A percentile compares a stretch with the other conserved stretches of the same genome.
Conservation (phyloP, 2,113 vertebrate species). For the Cheilinus undulatus region DNA sequence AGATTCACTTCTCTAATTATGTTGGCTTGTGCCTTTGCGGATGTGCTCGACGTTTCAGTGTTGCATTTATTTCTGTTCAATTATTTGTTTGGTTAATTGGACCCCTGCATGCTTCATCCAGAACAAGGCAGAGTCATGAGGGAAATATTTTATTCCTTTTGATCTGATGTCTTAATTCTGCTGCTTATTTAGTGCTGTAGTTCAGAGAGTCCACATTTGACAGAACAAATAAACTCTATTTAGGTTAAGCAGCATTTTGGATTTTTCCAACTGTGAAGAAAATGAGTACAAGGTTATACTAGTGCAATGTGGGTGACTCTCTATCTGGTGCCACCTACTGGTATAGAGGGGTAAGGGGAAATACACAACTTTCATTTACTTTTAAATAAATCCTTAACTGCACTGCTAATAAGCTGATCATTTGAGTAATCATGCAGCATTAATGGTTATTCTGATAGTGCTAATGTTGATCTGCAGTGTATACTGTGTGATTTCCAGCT, state of each 20-base stretch:
- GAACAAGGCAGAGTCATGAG: conserved; percentile 72
- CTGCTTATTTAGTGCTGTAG: conserved; percentile 70
- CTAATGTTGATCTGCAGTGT: background rate
- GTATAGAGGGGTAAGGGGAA: conserved; percentile 10
- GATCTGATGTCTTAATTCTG: conserved; percentile 79
- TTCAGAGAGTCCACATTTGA: conserved; percentile 75
- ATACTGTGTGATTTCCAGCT: background rate
- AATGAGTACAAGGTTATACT: conserved; percentile 65
- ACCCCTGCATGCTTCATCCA: conserved; percentile 70
- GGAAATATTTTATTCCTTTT: conserved; percentile 82
- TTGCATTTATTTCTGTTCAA: conserved; percentile 83
- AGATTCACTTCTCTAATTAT: conserved; percentile 72
- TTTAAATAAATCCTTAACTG: background rate
- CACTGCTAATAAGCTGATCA: background rate
- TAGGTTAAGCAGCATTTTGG: conserved; percentile 81
- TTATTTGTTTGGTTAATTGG: conserved; percentile 83
- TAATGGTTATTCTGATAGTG: conserved; percentile 1
- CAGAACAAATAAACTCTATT: conserved; percentile 82
- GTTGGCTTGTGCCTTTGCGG: conserved; percentile 65
- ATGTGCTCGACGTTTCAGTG: conserved; percentile 65
- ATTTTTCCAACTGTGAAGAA: conserved; percentile 69
- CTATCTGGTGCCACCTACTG: conserved; percentile 73
- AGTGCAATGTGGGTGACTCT: conserved; percentile 6
- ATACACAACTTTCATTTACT: background rate
- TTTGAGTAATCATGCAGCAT: background rate